Percentiles rank a stretch among this genome's conserved stretches.
Conservation (phyloP, 2,797 vertebrate species). For the Uromys caudimaculatus region DNA sequence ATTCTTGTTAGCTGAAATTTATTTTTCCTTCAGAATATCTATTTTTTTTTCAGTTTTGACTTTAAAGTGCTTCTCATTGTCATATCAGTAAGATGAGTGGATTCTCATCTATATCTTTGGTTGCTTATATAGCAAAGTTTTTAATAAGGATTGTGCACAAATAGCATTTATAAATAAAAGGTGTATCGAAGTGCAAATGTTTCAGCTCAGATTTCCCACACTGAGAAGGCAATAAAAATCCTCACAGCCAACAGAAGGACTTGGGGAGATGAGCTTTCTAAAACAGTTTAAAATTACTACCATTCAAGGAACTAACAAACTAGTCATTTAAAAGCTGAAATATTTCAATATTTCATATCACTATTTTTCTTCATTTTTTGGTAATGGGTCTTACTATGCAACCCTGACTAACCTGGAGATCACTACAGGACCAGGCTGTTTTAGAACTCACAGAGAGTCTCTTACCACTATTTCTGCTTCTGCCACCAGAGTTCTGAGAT, state of each 20-base stretch:
- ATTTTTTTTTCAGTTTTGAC: neutral
- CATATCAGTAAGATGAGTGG: neutral
- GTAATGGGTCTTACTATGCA: neutral
- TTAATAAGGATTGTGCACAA: neutral
- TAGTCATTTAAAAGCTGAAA: neutral
- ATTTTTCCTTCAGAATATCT: neutral
- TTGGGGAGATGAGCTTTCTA: neutral
- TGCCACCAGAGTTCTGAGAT: neutral
- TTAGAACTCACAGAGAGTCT: neutral
- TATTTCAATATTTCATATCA: neutral
- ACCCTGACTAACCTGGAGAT: neutral
- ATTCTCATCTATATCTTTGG: neutral
- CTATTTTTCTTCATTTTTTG: neutral
- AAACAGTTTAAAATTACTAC: neutral
- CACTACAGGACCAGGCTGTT: neutral
- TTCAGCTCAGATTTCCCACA: constrained; percentile 12
- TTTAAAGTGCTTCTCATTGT: neutral
- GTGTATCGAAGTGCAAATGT: neutral
- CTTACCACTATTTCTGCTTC: neutral
- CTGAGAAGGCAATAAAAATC: neutral
- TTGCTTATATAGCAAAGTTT: neutral
- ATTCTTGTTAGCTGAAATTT: neutral
- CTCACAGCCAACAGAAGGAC: neutral
- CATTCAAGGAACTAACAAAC: neutral
- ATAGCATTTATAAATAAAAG: neutral